phyloP scores from a whole-genome alignment of 2,797 vertebrate species.

The Arremon aurantiirostris region DNA sequence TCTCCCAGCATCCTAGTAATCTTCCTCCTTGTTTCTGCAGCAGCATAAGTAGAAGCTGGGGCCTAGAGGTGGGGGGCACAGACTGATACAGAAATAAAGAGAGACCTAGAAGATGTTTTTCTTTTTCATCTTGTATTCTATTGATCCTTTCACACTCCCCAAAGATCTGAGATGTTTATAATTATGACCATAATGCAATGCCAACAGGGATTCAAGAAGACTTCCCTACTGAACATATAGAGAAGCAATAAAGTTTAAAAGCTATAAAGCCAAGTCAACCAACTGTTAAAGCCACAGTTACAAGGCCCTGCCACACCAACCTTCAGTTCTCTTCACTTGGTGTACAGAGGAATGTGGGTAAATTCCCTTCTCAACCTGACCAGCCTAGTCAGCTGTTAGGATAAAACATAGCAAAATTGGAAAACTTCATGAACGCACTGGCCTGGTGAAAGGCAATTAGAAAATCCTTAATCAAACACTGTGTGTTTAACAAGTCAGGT shows the following conservation, averaged over 20 bases:
- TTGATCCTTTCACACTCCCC: constrained; percentile 9
- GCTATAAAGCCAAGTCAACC: constrained; percentile 29
- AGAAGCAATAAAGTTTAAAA: constrained; percentile 57
- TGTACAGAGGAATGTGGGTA: background rate
- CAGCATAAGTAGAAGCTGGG: background rate
- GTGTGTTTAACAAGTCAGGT: background rate
- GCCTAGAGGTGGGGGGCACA: rapidly evolving
- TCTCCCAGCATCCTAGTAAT: background rate
- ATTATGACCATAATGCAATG: constrained; percentile 44
- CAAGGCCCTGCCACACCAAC: background rate
- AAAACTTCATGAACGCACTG: background rate
- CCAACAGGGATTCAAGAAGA: constrained; percentile 10
- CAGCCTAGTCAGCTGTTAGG: background rate
- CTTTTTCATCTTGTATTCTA: background rate
- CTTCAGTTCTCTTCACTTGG: background rate
- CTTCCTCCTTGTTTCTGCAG: background rate
- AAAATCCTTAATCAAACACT: constrained; percentile 38
- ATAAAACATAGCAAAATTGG: background rate
- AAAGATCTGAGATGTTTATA: constrained; percentile 32
- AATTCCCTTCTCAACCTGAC: background rate
- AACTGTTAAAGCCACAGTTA: background rate
- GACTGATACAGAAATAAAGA: background rate
- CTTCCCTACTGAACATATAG: constrained; percentile 34
- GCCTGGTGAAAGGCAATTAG: constrained; percentile 19
- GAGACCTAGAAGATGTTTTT: background rate